Evolutionary conservation across 2,113 vertebrate genomes (phyloP).

Genomic region (Mesitornis unicolor): DNA sequence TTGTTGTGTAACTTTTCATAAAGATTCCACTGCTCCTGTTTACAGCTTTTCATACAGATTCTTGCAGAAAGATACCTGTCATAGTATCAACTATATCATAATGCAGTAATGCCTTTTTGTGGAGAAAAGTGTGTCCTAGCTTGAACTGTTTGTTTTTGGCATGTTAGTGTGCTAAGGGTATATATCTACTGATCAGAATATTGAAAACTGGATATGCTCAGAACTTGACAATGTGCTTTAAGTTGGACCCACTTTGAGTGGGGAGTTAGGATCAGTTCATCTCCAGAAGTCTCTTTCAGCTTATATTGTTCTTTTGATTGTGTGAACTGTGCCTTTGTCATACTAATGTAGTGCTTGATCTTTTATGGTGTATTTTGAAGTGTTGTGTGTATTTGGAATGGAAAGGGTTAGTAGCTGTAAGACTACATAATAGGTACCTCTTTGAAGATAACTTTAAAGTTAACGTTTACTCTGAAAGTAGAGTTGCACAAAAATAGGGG

Average conservation of each 20-base stretch:
- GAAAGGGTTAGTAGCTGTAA: background rate
- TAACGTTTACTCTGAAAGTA: background rate
- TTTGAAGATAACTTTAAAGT: background rate
- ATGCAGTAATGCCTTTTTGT: background rate
- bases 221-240: background rate
- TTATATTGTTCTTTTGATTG: background rate
- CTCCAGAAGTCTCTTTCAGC: background rate
- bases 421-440: background rate
- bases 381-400: background rate
- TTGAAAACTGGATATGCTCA: background rate
- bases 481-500: background rate
- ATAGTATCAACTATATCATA: background rate
- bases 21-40: background rate
- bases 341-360: background rate
- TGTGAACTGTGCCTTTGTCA: background rate
- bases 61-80: background rate
- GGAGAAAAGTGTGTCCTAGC: background rate
- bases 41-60: background rate
- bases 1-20: background rate
- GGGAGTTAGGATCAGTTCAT: background rate
- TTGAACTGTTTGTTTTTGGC: background rate
- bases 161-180: background rate
- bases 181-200: background rate
- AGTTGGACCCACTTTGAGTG: background rate
- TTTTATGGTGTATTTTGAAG: background rate